Evolutionary conservation across 2,888 invertebrate species (phyloP).

Genomic region (Polia nebulosa): DNA sequence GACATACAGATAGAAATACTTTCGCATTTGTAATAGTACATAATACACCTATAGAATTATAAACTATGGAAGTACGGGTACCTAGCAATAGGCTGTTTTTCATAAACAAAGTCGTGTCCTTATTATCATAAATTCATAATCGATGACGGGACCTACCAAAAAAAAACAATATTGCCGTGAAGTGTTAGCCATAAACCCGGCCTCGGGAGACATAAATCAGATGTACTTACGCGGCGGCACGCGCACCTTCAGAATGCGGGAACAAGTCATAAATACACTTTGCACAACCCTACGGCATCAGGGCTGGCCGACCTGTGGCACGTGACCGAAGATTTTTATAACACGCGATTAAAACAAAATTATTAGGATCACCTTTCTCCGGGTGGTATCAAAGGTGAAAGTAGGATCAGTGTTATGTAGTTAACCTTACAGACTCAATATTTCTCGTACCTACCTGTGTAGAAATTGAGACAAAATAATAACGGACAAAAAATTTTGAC

Average conservation of each 20-base stretch:
- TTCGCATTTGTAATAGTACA: too few relatives aligned
- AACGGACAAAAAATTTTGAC: not conserved
- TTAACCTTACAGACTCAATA: too few relatives aligned
- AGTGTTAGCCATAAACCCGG: conserved; percentile 22
- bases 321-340: not conserved
- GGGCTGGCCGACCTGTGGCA: conserved; percentile 23
- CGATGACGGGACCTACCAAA: not conserved
- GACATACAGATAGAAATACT: too few relatives aligned
- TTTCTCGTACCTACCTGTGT: too few relatives aligned
- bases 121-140: conserved; percentile 20
- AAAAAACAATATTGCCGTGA: conserved; percentile 26
- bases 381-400: not conserved
- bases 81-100: not conserved
- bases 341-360: not conserved
- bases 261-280: conserved; percentile 54
- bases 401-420: too few relatives aligned
- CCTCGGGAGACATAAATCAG: conserved; percentile 54
- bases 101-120: not conserved
- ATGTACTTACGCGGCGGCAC: conserved; percentile 45
- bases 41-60: too few relatives aligned
- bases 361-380: not conserved
- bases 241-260: conserved; percentile 38
- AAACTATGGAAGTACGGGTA: too few relatives aligned
- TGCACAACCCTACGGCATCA: conserved; percentile 42
- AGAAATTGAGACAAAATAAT: too few relatives aligned